Percentiles rank a stretch among this genome's conserved stretches.
These are phyloP conservation scores for Halesus radiatus DNA, from an alignment of 1,140 invertebrate genomes.

Conservation along the genomic window DNA sequence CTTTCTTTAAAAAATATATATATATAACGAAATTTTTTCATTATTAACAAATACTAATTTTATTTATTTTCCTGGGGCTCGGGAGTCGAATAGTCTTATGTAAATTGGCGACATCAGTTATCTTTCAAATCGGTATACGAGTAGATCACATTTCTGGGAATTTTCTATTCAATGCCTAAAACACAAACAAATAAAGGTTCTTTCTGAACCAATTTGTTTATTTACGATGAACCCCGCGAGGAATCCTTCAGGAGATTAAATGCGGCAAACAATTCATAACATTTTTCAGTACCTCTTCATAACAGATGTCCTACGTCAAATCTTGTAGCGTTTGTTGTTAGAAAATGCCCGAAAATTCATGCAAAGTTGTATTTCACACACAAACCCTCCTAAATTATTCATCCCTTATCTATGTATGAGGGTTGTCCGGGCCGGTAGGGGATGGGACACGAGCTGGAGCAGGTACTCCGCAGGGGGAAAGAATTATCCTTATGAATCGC, in stretches of 20 bases:
- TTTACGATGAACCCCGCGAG: not conserved
- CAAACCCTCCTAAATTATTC: conserved; percentile 23
- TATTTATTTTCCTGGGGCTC: too few relatives aligned
- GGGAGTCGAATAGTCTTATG: too few relatives aligned
- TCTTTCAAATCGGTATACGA: too few relatives aligned
- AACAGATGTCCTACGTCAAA: conserved; percentile 28
- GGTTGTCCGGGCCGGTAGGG: not conserved
- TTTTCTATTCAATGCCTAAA: too few relatives aligned
- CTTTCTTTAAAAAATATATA: too few relatives aligned
- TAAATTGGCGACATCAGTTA: too few relatives aligned
- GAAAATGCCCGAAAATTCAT: conserved; percentile 14
- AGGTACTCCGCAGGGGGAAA: not conserved
- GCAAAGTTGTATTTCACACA: conserved; percentile 10
- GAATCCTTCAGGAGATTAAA: not conserved
- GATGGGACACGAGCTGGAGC: not conserved
- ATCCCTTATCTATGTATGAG: not conserved
- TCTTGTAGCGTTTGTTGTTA: conserved; percentile 20
- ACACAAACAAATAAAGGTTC: too few relatives aligned
- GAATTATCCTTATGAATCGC: not conserved
- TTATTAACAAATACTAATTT: too few relatives aligned
- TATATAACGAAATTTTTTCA: too few relatives aligned
- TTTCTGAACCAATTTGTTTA: too few relatives aligned
- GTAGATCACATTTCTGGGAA: too few relatives aligned
- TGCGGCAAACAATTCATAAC: conserved; percentile 4
- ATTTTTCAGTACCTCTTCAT: not conserved